Percentiles rank a stretch among this genome's conserved stretches.
Conservation (phyloP, 2,113 vertebrate species). For the Sinocyclocheilus anshuiensis region DNA sequence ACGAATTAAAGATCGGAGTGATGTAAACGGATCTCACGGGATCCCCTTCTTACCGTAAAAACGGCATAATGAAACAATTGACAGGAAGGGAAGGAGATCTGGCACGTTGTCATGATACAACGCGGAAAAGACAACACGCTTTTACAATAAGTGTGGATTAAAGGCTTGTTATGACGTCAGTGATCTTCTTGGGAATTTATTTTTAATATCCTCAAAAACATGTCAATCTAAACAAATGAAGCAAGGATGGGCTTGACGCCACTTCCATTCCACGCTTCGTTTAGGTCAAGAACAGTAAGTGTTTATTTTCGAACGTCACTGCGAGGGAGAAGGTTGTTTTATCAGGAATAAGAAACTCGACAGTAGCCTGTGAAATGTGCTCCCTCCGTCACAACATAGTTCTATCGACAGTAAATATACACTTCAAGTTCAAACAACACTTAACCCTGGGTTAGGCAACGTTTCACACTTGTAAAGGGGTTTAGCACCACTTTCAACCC, state of each 20-base stretch:
- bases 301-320: constrained; percentile 21
- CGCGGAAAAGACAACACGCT: constrained; percentile 47
- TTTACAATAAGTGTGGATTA: constrained; percentile 52
- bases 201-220: constrained; percentile 26
- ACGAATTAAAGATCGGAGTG: constrained; percentile 58
- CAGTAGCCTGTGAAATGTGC: background rate
- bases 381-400: background rate
- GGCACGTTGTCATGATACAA: constrained; percentile 56
- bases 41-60: constrained; percentile 73
- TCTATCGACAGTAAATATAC: background rate
- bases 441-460: background rate
- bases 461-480: too few species aligned
- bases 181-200: constrained; percentile 45
- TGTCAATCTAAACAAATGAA: constrained; percentile 18
- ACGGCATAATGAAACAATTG: constrained; percentile 60
- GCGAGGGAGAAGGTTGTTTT: background rate
- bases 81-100: constrained; percentile 73
- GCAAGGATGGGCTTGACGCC: constrained; percentile 12
- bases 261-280: background rate
- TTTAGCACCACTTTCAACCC: background rate
- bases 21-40: constrained; percentile 71
- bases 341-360: background rate
- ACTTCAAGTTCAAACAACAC: background rate
- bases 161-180: constrained; percentile 61
- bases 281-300: background rate